Conservation (phyloP, 2,113 vertebrate genomes). For the Grallaria varia region DNA sequence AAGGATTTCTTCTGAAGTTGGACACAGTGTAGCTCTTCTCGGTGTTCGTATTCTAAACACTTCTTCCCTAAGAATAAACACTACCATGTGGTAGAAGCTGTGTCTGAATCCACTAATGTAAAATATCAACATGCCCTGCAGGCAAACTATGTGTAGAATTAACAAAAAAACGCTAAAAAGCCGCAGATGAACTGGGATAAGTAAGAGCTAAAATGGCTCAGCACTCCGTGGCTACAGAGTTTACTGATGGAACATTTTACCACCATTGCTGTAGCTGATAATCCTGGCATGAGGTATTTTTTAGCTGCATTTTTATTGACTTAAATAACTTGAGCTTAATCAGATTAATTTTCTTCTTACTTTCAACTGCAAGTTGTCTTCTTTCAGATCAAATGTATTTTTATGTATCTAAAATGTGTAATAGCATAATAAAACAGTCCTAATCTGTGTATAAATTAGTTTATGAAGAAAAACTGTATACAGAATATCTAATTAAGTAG, state of each 20-base stretch:
- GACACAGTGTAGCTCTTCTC: background rate
- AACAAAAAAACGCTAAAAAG: background rate
- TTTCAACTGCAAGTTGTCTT: background rate
- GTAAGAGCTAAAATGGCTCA: background rate
- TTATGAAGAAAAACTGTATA: background rate
- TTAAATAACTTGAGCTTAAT: background rate
- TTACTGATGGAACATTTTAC: background rate
- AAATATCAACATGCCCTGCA: background rate
- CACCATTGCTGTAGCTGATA: background rate
- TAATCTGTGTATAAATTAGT: background rate
- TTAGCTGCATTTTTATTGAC: background rate
- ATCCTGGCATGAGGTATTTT: background rate
- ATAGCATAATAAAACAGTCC: background rate
- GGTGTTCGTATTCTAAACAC: background rate
- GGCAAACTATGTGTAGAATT: background rate
- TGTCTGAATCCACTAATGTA: background rate
- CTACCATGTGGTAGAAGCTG: background rate
- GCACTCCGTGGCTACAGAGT: fast-evolving
- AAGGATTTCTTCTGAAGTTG: background rate
- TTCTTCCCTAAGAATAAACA: background rate
- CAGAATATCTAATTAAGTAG: background rate
- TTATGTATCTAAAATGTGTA: background rate
- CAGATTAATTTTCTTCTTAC: background rate
- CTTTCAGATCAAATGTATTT: background rate
- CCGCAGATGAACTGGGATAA: background rate